Evolutionary conservation across 2,888 invertebrate genomes (phyloP).

Genomic region (Pilophorus perplexus): DNA sequence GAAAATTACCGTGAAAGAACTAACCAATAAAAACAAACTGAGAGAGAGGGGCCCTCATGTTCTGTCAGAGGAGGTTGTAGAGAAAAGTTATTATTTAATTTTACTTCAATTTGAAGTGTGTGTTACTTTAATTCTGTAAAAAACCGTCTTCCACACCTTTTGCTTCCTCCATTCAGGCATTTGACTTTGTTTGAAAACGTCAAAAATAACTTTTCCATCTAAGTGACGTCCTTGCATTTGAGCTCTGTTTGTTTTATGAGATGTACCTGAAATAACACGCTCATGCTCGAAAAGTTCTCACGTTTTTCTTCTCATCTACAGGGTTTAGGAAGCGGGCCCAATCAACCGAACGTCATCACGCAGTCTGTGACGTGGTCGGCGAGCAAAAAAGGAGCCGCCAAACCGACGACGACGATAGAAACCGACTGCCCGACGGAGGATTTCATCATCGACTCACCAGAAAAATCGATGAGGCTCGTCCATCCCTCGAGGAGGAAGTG

Average conservation of each 20-base stretch:
- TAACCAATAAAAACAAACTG: no score
- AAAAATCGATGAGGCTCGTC: not conserved
- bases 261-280: not conserved
- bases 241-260: constrained; percentile 1
- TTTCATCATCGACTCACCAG: not conserved
- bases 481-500: not conserved
- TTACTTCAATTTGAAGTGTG: not conserved
- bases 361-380: constrained; percentile 17
- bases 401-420: not conserved
- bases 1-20: no score
- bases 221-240: constrained; percentile 2
- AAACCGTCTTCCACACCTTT: not conserved
- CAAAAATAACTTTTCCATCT: not conserved
- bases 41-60: no score
- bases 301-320: not conserved
- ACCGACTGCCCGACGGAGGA: constrained; percentile 4
- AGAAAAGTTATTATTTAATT: not conserved
- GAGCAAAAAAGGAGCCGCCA: not conserved
- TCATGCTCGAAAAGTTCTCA: not conserved
- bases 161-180: not conserved
- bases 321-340: constrained; percentile 8
- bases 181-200: not conserved
- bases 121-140: not conserved
- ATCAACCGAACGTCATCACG: constrained; percentile 22
- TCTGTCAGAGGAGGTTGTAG: no score